Evolutionary conservation across 2,113 vertebrate genomes (phyloP).

Genomic region (Tragulus kanchil): DNA sequence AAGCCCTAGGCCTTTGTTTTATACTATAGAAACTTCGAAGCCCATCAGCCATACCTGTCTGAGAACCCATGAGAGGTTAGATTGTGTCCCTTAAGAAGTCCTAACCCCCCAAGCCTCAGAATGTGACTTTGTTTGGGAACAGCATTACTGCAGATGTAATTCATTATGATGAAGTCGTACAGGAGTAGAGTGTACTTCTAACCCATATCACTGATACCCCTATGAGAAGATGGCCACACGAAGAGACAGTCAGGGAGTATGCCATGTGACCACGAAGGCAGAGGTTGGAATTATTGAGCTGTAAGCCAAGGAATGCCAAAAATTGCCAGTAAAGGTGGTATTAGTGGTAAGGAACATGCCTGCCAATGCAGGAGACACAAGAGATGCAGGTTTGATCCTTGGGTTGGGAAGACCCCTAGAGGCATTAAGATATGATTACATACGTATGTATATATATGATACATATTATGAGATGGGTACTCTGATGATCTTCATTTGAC

Average conservation of each 20-base stretch:
- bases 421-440: background rate
- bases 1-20: background rate
- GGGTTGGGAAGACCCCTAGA: background rate
- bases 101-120: background rate
- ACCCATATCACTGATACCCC: background rate
- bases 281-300: background rate
- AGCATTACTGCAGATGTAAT: background rate
- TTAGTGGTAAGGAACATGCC: background rate
- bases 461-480: background rate
- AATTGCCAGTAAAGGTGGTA: background rate
- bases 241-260: background rate
- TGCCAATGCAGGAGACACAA: background rate
- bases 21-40: background rate
- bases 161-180: background rate
- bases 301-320: background rate
- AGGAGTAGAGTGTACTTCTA: background rate
- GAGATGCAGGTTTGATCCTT: background rate
- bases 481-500: slow-evolving; percentile 1
- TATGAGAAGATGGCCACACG: background rate
- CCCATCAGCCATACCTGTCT: background rate
- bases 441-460: background rate
- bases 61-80: background rate
- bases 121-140: slow-evolving; percentile 6
- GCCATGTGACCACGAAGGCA: background rate
- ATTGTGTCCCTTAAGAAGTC: background rate